Evolutionary conservation across 2,113 vertebrate genomes (phyloP), one percentile per base, ranked within the genome.

Genomic region (Salminus brasiliensis): DNA sequence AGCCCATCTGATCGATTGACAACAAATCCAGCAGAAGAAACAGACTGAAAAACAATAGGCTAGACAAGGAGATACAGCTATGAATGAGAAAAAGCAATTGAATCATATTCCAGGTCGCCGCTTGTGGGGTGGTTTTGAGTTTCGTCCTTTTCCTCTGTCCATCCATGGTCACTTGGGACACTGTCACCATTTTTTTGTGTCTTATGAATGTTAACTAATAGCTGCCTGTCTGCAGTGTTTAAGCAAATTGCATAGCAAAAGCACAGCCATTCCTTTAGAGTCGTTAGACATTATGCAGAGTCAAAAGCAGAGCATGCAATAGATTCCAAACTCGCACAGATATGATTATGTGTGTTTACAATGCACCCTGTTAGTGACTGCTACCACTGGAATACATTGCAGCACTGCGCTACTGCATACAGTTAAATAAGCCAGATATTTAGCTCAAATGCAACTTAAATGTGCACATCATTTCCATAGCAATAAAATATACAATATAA

Each of bases 141-240:
- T 67, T 72, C 67, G 8, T 67, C 66, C 72, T 67, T 72, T 71
- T 76, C 41, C 67, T 67, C 25, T 72, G 59, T 71, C 65, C 77
- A 66, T 75, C 59, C 21, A 39, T 15, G 32, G 30, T 71, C 67
- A 55, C 11, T 8, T 30, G 25, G 36, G 53, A 43, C 12, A 39
- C 23, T 29, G 25, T 70, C 62, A 36, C n/a, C 18, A 7, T 76
- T 23, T 21, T 49, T 18, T 36, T 23, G 60, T n/a, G n/a, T 11
- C 3, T 68, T 41, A 45, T 53, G 18, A 36, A 65, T 53, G n/a
- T 71, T 67, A 27, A 12, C 49, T 77, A 67, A 47, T 23, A 57
- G 23, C 69, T 82, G 29, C 66, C 57, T 72, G 60, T 59, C 74
- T 72, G 69, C 69, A 43, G 59, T 80, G 70, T 68, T 29, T 30